phyloP scores from a whole-genome alignment of 2,113 vertebrate genomes.

The Sitta europaea region DNA sequence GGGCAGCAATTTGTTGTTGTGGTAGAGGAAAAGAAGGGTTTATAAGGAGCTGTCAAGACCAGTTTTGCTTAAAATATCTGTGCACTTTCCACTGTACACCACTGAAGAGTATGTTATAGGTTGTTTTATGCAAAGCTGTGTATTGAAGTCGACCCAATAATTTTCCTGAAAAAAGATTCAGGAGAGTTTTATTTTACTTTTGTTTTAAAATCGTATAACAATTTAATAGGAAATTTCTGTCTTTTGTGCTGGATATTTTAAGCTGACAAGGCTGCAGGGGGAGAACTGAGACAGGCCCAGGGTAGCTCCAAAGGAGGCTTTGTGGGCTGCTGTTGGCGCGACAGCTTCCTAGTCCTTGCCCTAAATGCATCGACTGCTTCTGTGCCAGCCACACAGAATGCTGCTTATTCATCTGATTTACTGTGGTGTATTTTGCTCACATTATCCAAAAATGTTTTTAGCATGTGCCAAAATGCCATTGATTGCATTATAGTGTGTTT shows the following conservation, averaged over 20 bases:
- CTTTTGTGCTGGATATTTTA: background rate
- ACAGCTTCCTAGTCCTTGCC: background rate
- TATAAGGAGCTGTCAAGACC: background rate
- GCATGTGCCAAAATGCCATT: background rate
- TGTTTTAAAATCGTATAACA: background rate
- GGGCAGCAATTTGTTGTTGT: conserved; percentile 20
- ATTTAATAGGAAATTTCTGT: background rate
- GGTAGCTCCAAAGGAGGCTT: background rate
- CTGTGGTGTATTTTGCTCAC: background rate
- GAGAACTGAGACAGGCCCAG: background rate
- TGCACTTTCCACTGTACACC: background rate
- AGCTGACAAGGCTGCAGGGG: background rate
- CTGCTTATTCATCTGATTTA: conserved; percentile 23
- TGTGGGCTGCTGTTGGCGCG: background rate
- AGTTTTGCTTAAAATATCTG: background rate
- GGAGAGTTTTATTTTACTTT: background rate
- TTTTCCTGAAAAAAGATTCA: background rate
- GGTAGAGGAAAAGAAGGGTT: background rate
- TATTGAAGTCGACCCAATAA: background rate
- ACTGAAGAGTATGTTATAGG: background rate
- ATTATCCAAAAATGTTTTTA: conserved; percentile 10
- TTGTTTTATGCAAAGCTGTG: background rate
- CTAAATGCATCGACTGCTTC: background rate
- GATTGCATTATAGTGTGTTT: background rate
- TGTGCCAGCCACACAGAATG: background rate